Percentiles rank a stretch among this genome's conserved stretches.
Conservation (phyloP, 2,888 invertebrate species). For the Latheticus oryzae region DNA sequence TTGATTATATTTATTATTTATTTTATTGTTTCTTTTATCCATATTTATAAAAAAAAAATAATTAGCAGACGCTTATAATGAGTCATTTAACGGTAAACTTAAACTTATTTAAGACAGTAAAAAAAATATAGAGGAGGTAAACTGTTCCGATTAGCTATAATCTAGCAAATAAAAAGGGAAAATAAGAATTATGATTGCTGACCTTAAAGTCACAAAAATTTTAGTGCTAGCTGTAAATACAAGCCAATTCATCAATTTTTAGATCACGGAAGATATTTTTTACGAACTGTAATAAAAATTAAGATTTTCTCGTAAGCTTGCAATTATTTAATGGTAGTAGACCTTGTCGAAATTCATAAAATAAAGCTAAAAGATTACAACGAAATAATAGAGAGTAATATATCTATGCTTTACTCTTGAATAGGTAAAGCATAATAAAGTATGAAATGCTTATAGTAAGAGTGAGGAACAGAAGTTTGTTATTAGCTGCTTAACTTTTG, state of each 20-base stretch:
- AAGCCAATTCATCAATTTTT: slow-evolving; percentile 31
- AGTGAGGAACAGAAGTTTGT: slow-evolving; percentile 40
- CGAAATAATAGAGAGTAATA: no score
- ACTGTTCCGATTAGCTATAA: no score
- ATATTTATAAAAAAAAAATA: not conserved
- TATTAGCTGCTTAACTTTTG: slow-evolving; percentile 34
- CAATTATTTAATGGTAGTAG: slow-evolving; percentile 9
- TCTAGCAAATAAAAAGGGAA: slow-evolving; percentile 20
- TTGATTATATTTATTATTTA: slow-evolving; percentile 17
- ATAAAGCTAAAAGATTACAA: no score
- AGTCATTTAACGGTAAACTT: no score
- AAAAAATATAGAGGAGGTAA: no score
- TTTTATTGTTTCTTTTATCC: slow-evolving; percentile 1
- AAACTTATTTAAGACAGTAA: not conserved
- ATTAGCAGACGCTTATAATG: not conserved
- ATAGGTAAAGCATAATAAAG: no score
- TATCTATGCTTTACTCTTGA: no score
- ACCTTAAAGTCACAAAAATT: slow-evolving; percentile 35
- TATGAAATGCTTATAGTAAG: no score
- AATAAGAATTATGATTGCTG: slow-evolving; percentile 29
- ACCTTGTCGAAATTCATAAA: slow-evolving; percentile 7
- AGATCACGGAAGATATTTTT: slow-evolving; percentile 29
- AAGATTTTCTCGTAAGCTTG: slow-evolving; percentile 18
- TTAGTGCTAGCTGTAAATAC: slow-evolving; percentile 31
- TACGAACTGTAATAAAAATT: slow-evolving; percentile 31